These are phyloP conservation scores for Coleophora deauratella DNA, from an alignment of 2,888 invertebrate genomes.

Conservation along the genomic window DNA sequence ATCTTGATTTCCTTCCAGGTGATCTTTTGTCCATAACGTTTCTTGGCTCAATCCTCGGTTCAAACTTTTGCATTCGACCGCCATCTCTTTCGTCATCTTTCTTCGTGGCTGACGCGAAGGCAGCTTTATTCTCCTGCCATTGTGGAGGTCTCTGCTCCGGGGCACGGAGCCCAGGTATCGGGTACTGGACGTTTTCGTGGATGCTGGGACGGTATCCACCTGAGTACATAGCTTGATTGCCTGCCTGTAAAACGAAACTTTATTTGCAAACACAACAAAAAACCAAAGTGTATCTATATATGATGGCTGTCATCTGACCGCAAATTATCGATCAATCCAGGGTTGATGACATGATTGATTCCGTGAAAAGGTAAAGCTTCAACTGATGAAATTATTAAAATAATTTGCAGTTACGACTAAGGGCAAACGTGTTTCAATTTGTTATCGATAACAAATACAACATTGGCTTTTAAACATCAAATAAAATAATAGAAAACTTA, in stretches of 20 bases:
- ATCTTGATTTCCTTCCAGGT: slow-evolving; percentile 20
- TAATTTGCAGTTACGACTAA: too few species aligned
- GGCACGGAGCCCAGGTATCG: slow-evolving; percentile 23
- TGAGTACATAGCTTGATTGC: slow-evolving; percentile 57
- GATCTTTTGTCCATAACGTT: slow-evolving; percentile 11
- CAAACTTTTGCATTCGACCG: slow-evolving; percentile 20
- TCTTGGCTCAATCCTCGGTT: slow-evolving; percentile 17
- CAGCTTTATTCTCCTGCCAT: slow-evolving; percentile 39
- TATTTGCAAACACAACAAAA: slow-evolving; percentile 37
- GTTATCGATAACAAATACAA: too few species aligned
- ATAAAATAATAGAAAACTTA: too few species aligned
- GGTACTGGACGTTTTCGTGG: slow-evolving; percentile 36
- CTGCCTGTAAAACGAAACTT: slow-evolving; percentile 64
- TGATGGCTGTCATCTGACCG: too few species aligned
- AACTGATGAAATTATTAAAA: too few species aligned
- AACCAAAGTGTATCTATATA: too few species aligned
- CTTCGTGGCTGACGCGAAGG: slow-evolving; percentile 20
- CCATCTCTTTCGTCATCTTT: slow-evolving; percentile 36
- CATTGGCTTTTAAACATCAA: too few species aligned
- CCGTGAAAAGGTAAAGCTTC: too few species aligned
- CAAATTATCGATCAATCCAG: too few species aligned
- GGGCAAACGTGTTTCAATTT: too few species aligned
- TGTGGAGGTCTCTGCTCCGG: slow-evolving; percentile 21
- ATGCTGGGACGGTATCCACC: slow-evolving; percentile 46
- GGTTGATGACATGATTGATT: too few species aligned